Evolutionary conservation across 2,113 vertebrate species (phyloP).

Genomic region (Nycticorax nycticorax): DNA sequence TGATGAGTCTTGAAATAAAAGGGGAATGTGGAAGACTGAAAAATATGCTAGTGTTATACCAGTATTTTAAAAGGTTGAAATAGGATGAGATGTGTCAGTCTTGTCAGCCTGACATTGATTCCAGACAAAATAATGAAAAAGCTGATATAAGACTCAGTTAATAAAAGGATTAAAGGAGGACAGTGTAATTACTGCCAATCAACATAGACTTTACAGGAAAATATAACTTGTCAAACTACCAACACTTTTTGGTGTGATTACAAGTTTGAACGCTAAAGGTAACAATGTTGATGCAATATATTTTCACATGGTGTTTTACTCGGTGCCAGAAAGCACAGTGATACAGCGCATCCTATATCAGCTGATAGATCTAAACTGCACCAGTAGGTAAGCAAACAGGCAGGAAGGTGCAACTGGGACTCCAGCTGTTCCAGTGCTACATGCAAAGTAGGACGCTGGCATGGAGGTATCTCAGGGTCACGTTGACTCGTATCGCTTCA

Average conservation of each 20-base stretch:
- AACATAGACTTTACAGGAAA: conserved; percentile 50
- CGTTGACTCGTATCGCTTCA: not conserved
- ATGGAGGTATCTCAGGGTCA: not conserved
- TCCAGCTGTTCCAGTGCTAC: not conserved
- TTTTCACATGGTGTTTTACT: conserved; percentile 24
- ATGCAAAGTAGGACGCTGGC: conserved; percentile 18
- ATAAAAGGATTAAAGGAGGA: conserved; percentile 68
- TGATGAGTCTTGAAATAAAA: conserved; percentile 33
- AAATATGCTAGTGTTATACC: conserved; percentile 43
- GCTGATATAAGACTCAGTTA: conserved; percentile 63
- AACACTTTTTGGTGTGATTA: conserved; percentile 66
- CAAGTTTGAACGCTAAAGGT: conserved; percentile 44
- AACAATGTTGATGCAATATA: conserved; percentile 44
- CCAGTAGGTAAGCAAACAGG: not conserved
- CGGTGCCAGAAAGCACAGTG: not conserved
- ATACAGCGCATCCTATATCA: not conserved
- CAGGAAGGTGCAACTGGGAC: not conserved
- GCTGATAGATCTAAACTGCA: not conserved
- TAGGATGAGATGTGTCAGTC: conserved; percentile 59
- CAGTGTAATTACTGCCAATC: conserved; percentile 71
- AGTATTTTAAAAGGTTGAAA: conserved; percentile 64
- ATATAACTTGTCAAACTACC: conserved; percentile 66
- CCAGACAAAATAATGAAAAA: conserved; percentile 69
- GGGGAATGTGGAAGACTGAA: conserved; percentile 10
- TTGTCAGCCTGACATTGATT: conserved; percentile 66